These are phyloP conservation scores for Cerastis leucographa DNA, from an alignment of 2,888 invertebrate genomes.

Conservation along the genomic window DNA sequence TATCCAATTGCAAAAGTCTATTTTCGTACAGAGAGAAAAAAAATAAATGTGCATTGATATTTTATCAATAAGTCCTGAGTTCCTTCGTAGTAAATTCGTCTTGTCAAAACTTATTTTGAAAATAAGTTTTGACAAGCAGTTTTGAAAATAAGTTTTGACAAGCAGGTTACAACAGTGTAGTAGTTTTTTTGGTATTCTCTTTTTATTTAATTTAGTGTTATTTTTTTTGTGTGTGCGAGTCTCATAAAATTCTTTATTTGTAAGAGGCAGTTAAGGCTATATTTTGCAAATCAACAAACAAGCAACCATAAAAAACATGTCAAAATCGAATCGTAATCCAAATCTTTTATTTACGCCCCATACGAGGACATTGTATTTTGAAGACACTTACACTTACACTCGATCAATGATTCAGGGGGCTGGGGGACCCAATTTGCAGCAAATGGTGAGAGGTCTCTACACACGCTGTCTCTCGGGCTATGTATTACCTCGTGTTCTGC, in stretches of 20 bases:
- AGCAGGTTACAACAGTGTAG: not conserved
- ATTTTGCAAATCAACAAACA: not conserved
- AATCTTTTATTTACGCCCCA: slow-evolving; percentile 24
- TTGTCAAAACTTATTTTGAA: not conserved
- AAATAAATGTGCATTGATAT: not conserved
- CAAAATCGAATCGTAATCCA: not conserved
- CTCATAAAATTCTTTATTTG: not conserved
- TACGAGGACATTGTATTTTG: slow-evolving; percentile 28
- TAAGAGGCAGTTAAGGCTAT: not conserved
- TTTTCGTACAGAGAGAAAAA: not conserved
- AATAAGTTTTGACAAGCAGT: not conserved
- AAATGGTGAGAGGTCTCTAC: slow-evolving; percentile 30
- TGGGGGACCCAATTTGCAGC: slow-evolving; percentile 59
- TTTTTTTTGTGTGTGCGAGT: too few relatives aligned
- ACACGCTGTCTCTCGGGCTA: slow-evolving; percentile 10
- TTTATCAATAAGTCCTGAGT: not conserved
- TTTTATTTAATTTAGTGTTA: not conserved
- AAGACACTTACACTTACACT: slow-evolving; percentile 43
- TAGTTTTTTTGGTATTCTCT: not conserved
- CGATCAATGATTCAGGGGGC: slow-evolving; percentile 61
- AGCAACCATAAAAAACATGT: not conserved
- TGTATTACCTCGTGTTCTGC: not conserved
- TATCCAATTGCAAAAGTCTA: not conserved
- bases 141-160: too few relatives aligned
- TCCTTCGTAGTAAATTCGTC: not conserved